phyloP scores from a whole-genome alignment of 1,140 invertebrate genomes.

The Drosophila equinoxialis region DNA sequence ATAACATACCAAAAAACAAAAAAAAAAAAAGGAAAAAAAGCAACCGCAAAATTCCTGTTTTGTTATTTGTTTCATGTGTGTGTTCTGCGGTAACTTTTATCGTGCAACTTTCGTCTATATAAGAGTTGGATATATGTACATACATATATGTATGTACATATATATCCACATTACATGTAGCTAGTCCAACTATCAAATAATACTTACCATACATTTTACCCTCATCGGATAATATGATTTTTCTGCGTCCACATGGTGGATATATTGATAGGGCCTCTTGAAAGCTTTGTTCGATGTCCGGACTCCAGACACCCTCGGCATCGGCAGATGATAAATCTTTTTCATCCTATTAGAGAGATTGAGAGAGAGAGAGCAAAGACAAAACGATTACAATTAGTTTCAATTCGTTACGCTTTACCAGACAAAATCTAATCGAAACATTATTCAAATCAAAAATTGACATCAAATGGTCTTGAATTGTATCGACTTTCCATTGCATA shows the following conservation, averaged over 20 bases:
- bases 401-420: too few species aligned
- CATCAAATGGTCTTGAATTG: too few species aligned
- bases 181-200: background rate
- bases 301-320: constrained; percentile 99
- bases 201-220: constrained; percentile 99
- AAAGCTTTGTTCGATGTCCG: constrained; percentile 99
- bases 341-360: constrained; percentile 87
- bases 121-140: background rate
- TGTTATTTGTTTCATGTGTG: constrained; percentile 17
- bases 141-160: too few species aligned
- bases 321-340: constrained; percentile 95
- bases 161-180: too few species aligned
- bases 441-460: too few species aligned
- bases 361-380: background rate
- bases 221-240: constrained; percentile 99
- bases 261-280: constrained; percentile 99
- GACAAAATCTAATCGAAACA: too few species aligned
- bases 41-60: constrained; percentile 14
- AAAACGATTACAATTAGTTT: too few species aligned
- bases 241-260: constrained; percentile 98
- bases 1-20: constrained; percentile 40
- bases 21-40: constrained; percentile 19
- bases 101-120: constrained; percentile 1
- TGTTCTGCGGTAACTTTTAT: constrained; percentile 21
- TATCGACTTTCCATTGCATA: too few species aligned